Conservation (phyloP, 2,113 vertebrate genomes). For the Dromiciops gliroides region DNA sequence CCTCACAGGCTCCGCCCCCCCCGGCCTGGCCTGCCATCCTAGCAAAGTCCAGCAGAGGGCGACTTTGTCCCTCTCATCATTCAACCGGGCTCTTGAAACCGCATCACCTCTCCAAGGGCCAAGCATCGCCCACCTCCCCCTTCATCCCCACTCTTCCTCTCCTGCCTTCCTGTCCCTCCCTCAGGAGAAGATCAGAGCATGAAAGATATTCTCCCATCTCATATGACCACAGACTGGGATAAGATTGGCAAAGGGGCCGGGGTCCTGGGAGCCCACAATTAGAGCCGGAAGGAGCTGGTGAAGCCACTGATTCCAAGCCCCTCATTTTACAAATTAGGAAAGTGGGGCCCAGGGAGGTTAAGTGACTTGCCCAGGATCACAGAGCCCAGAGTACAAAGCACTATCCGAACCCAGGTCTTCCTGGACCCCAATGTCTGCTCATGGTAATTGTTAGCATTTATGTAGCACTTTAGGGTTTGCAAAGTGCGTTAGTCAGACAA, state of each 20-base stretch:
- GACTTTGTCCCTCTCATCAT: not conserved
- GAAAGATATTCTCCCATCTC: too few species aligned
- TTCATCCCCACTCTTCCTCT: constrained; percentile 15
- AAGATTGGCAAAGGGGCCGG: not conserved
- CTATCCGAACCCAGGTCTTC: too few species aligned
- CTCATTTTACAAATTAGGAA: not conserved
- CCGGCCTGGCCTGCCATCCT: not conserved
- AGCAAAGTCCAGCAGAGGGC: not conserved
- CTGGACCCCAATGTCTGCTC: too few species aligned
- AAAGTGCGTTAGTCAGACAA: too few species aligned
- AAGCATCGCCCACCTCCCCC: not conserved
- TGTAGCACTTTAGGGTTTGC: too few species aligned
- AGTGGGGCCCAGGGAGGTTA: not conserved
- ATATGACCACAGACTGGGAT: too few species aligned
- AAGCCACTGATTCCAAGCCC: not conserved
- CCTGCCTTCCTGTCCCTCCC: too few species aligned
- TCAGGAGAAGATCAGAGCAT: too few species aligned
- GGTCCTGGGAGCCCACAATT: too few species aligned
- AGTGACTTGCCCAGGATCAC: too few species aligned
- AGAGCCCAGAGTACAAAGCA: not conserved
- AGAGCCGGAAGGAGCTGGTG: not conserved
- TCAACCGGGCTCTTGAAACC: too few species aligned
- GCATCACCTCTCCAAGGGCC: not conserved
- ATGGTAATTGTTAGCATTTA: too few species aligned
- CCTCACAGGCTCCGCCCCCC: not conserved